phyloP scores from a whole-genome alignment of 2,113 vertebrate species.

The Oryzias curvinotus region DNA sequence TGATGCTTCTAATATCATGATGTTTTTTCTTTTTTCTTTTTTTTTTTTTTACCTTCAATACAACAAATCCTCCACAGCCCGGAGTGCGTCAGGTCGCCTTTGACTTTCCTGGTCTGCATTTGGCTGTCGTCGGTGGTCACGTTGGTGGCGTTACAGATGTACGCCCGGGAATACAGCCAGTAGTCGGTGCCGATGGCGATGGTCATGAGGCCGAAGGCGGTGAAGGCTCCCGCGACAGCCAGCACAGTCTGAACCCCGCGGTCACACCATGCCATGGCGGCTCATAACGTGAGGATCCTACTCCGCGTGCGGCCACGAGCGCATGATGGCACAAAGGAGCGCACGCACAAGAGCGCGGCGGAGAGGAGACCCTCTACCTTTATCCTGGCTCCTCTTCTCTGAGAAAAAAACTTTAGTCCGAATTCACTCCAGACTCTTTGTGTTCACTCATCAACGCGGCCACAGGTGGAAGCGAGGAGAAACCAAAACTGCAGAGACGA shows the following conservation, averaged over 20 bases:
- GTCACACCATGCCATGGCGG: constrained; percentile 91
- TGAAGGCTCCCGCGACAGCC: constrained; percentile 89
- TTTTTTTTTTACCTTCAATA: constrained; percentile 85
- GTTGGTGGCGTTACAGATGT: constrained; percentile 93
- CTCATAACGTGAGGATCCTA: constrained; percentile 45
- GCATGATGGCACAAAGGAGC: constrained; percentile 20
- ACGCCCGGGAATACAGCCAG: constrained; percentile 93
- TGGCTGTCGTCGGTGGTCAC: constrained; percentile 81
- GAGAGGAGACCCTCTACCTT: neutral
- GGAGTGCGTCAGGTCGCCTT: constrained; percentile 90
- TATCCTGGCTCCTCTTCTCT: constrained; percentile 1
- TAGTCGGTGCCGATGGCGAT: constrained; percentile 96
- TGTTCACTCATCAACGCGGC: neutral
- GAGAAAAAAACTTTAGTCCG: neutral
- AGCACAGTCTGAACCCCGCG: constrained; percentile 90
- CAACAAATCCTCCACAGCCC: constrained; percentile 95
- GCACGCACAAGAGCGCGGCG: constrained; percentile 10
- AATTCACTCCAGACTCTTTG: constrained; percentile 1
- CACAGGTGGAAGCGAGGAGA: constrained; percentile 39
- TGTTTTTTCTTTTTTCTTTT: neutral
- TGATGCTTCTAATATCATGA: neutral
- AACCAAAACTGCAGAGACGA: neutral
- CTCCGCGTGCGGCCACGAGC: constrained; percentile 34
- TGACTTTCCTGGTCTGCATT: constrained; percentile 77
- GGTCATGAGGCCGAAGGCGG: constrained; percentile 94